Percentiles rank a stretch among this genome's conserved stretches.
These are phyloP conservation scores for Emesis furor DNA, from an alignment of 2,888 invertebrate species.

Conservation along the genomic window DNA sequence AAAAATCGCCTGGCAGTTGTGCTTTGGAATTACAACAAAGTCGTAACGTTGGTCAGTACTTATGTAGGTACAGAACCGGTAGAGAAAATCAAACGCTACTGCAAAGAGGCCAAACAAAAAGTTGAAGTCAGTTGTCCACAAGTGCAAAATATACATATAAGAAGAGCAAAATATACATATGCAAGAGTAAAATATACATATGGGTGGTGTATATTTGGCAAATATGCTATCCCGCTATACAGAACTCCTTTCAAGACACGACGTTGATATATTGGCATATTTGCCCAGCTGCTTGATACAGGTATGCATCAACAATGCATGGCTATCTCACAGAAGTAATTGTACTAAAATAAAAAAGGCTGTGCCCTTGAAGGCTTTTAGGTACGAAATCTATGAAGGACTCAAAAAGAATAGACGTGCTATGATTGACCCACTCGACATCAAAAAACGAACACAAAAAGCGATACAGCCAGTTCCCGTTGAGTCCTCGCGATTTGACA, in stretches of 20 bases:
- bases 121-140: no score
- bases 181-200: no score
- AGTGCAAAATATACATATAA: no score
- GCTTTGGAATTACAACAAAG: not conserved
- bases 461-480: no score
- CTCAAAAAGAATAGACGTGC: conserved; percentile 47
- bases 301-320: conserved; percentile 4
- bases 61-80: not conserved
- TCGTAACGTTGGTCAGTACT: not conserved
- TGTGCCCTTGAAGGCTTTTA: conserved; percentile 44
- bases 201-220: no score
- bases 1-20: conserved; percentile 5
- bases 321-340: conserved; percentile 29
- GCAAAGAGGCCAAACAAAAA: not conserved
- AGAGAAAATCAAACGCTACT: conserved; percentile 1
- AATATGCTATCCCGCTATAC: no score
- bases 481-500: no score
- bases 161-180: no score
- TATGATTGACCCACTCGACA: conserved; percentile 32
- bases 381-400: conserved; percentile 46
- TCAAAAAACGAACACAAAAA: conserved; percentile 46
- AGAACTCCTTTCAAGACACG: conserved; percentile 1
- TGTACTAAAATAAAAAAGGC: conserved; percentile 45
- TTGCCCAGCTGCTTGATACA: not conserved
- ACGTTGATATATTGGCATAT: no score